These are phyloP conservation scores for Xyrichtys novacula DNA, from an alignment of 2,797 vertebrate genomes.

Conservation along the genomic window DNA sequence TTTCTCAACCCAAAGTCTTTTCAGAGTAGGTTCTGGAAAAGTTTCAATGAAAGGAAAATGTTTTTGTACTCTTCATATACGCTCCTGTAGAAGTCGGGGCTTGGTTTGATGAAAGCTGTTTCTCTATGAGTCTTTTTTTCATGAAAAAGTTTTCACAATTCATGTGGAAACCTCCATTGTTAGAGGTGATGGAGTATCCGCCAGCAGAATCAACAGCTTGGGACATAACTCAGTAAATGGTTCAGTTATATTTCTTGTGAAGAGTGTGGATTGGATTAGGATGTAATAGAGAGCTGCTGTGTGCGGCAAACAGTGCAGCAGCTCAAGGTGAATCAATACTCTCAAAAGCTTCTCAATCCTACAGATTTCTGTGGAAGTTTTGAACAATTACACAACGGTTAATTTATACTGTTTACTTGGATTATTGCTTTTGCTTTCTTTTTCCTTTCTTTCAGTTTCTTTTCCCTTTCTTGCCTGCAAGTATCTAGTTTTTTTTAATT, in stretches of 20 bases:
- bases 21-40: slow-evolving; percentile 25
- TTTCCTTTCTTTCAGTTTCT: slow-evolving; percentile 2
- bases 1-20: slow-evolving; percentile 13
- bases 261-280: slow-evolving; percentile 55
- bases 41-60: slow-evolving; percentile 2
- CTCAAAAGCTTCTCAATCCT: slow-evolving; percentile 39
- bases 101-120: slow-evolving; percentile 2
- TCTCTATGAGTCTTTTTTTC: neutral
- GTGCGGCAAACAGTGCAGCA: slow-evolving; percentile 45
- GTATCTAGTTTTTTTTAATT: too few relatives aligned
- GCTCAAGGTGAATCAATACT: slow-evolving; percentile 49
- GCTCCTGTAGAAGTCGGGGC: neutral
- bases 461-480: too few relatives aligned
- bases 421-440: slow-evolving; percentile 7
- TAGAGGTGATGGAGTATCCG: slow-evolving; percentile 23
- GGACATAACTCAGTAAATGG: slow-evolving; percentile 11
- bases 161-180: slow-evolving; percentile 9
- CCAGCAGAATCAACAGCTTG: slow-evolving; percentile 16
- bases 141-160: slow-evolving; percentile 20
- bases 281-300: slow-evolving; percentile 37
- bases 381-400: slow-evolving; percentile 25
- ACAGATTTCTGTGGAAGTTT: slow-evolving; percentile 45
- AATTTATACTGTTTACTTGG: slow-evolving; percentile 34
- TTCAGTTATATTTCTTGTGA: slow-evolving; percentile 45
- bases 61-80: neutral